Base-by-base conservation (phyloP, 1,140 invertebrate species). In the Brachionus calyciflorus region DNA sequence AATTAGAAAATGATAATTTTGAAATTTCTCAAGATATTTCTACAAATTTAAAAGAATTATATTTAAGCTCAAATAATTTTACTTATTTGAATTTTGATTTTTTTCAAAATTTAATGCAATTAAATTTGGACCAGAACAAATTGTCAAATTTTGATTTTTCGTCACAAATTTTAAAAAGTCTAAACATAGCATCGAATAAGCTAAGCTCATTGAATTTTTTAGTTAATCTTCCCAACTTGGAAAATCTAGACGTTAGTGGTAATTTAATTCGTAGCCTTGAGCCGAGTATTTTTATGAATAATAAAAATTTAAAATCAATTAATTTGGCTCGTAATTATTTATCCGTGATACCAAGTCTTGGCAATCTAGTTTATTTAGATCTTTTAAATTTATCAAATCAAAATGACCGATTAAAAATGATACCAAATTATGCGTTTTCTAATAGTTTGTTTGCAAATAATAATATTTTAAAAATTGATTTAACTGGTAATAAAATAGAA, bases 191-290 rank as follows among this genome's bases (percentile, higher is more conserved):
- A 5, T n/a, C 7, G 14, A 60, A 60, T 7, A 26, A 30, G 7
- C 9, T 60, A 14, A 37, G 12, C 12, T n/a, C 28, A 33, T 0
- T 60, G 2, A 2, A n/a, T 10, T 60, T 60, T 60, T 2, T 60
- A 28, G 24, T 28, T 19, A 60, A 60, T 60, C 33, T 60, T 60
- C 55, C 55, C 2, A n/a, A 19, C 33, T 30, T 60, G 2, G 33
- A 17, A n/a, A n/a, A 60, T 30, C 55, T 60, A 9, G 33, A 60
- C 33, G n/a, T 60, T 14, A 60, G 55, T 60, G 55, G 55, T 19
- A 60, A 60, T 33, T 30, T 60, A n/a, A 60, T 60, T 3, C 30
- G 55, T 17, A 14, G 3, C 9, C 3, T 60, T 9, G 28, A 60
- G 19, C 12, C 28, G 17, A 37, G 33, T 60, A 28, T 10, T 10